Evolutionary conservation across 2,113 vertebrate genomes (phyloP).

Genomic region (Papio anubis): DNA sequence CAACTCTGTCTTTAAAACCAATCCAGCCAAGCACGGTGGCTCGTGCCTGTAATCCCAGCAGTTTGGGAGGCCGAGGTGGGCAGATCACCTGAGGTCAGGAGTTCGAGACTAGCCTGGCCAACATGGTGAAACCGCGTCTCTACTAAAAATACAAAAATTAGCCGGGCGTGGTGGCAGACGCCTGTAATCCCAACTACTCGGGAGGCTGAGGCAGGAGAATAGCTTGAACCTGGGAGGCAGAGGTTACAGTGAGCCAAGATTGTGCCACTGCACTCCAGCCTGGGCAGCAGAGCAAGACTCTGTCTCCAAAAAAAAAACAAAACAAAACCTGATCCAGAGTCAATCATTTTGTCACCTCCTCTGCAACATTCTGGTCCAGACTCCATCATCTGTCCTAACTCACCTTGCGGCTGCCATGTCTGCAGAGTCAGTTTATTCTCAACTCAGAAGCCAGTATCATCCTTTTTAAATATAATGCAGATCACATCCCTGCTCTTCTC

Average conservation of each 20-base stretch:
- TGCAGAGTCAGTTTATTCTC: background rate
- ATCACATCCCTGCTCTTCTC: background rate
- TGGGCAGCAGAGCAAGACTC: background rate
- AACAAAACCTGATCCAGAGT: background rate
- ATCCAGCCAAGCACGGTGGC: background rate
- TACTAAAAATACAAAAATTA: too few relatives aligned
- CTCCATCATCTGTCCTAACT: background rate
- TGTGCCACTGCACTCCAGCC: background rate
- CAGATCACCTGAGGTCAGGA: background rate
- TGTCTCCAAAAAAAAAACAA: accelerated
- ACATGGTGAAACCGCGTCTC: background rate
- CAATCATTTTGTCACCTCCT: background rate
- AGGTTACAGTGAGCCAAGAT: background rate
- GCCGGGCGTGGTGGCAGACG: accelerated
- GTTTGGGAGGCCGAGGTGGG: background rate
- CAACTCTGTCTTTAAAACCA: background rate
- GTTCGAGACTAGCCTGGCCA: background rate
- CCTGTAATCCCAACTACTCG: background rate
- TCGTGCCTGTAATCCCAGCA: background rate
- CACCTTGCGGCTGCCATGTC: background rate
- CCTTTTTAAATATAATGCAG: background rate
- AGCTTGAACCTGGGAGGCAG: background rate
- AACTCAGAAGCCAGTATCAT: background rate
- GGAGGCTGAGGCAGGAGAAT: background rate
- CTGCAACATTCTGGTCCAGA: background rate